Base-by-base conservation (phyloP, 2,888 invertebrate genomes). In the Capitulum mitella region DNA sequence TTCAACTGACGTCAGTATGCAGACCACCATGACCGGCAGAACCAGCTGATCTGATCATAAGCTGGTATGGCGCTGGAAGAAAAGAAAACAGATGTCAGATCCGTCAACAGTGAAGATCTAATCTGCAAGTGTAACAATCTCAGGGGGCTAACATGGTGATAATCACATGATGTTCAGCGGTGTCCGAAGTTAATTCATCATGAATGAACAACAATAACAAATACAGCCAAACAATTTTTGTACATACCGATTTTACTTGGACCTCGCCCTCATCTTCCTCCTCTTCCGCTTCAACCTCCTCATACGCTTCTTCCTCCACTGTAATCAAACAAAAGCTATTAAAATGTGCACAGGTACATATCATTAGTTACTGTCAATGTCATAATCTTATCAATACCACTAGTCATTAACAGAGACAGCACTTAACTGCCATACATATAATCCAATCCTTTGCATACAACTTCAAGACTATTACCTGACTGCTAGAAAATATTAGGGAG, bases 221-320 rank as follows among this genome's bases (percentile, higher is more conserved):
- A 51, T 51, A 22, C 51, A 51, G 51, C 51, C 3, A 3, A 3
- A 14, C 10, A 8, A 46, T 8, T 14, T 46, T 8, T 12, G 3
- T 14, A 22, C 51, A 3, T 51, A 51, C 51, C 51, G 16, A 22
- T 54, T 3, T 37, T 81, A 82, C 81, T 82, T 82, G 40, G 82
- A 82, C 81, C 82, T 81, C 64, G 82, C 82, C 58, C 82, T 75
- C 82, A 82, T 82, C 82, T 82, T 82, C 82, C 81, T 82, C 77
- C 82, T 79, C 80, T 82, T 82, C n/a, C 82, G 80, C 80, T 82
- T 81, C 29, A 82, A n/a, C 54, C 54, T 54, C n/a, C 54, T 26
- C 54, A 54, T 54, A 43, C 54, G 77, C 79, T 22, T 58, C 78
- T 10, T 77, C 54, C 54, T 78, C 54, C 70, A 77, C 70, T 64